These are phyloP conservation scores for Desoria tigrina DNA, from an alignment of 2,888 invertebrate species.

Conservation along the genomic window DNA sequence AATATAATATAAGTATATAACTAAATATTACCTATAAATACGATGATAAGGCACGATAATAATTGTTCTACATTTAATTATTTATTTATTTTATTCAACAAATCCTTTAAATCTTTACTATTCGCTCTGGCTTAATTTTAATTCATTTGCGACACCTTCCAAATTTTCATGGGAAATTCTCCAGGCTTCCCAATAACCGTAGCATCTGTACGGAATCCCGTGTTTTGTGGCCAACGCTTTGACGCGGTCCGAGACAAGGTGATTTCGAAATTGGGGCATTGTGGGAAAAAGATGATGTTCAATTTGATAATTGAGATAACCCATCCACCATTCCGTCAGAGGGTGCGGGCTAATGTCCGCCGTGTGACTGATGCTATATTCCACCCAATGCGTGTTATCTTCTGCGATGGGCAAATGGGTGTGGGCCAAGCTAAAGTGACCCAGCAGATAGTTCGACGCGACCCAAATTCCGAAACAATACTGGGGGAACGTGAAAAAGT, in stretches of 20 bases:
- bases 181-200: slow-evolving; percentile 44
- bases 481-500: slow-evolving; percentile 28
- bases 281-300: slow-evolving; percentile 46
- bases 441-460: slow-evolving; percentile 50
- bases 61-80: too few species aligned
- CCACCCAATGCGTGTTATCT: slow-evolving; percentile 41
- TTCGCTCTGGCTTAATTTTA: too few species aligned
- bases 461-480: slow-evolving; percentile 49
- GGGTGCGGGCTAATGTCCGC: background rate
- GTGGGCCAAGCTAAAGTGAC: slow-evolving; percentile 52
- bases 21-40: too few species aligned
- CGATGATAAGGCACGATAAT: too few species aligned
- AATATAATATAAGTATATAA: too few species aligned
- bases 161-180: too few species aligned
- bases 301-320: slow-evolving; percentile 33
- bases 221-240: slow-evolving; percentile 46
- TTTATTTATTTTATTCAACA: too few species aligned
- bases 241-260: slow-evolving; percentile 40
- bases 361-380: slow-evolving; percentile 24
- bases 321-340: background rate
- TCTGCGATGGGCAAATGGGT: slow-evolving; percentile 47
- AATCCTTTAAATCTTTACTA: too few species aligned
- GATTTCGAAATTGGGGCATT: slow-evolving; percentile 51
- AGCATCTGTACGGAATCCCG: slow-evolving; percentile 42
- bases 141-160: too few species aligned